Evolutionary conservation across 2,888 invertebrate species (phyloP).

Genomic region (Leptothorax acervorum): DNA sequence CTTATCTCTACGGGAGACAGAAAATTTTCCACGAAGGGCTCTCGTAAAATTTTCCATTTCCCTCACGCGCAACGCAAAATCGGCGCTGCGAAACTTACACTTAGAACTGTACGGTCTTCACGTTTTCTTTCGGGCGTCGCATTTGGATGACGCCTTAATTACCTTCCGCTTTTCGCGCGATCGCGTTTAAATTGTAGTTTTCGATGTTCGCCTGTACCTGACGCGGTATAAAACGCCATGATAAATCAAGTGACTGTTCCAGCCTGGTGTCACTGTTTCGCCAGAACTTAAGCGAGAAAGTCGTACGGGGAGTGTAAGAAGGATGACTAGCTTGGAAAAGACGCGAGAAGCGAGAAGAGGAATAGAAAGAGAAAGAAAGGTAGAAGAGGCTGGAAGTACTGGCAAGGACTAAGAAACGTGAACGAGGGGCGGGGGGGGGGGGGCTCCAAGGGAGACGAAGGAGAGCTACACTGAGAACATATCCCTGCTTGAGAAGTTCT

Average conservation of each 20-base stretch:
- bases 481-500: slow-evolving; percentile 83
- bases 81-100: neutral
- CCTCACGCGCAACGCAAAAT: slow-evolving; percentile 30
- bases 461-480: slow-evolving; percentile 76
- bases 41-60: slow-evolving; percentile 48
- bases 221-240: slow-evolving; percentile 40
- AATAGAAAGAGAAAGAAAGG: slow-evolving; percentile 60
- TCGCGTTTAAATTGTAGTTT: slow-evolving; percentile 52
- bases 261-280: slow-evolving; percentile 70
- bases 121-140: neutral
- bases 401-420: slow-evolving; percentile 18
- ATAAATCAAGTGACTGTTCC: slow-evolving; percentile 68
- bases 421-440: slow-evolving; percentile 4
- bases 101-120: neutral
- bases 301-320: slow-evolving; percentile 62
- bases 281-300: slow-evolving; percentile 66
- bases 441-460: slow-evolving; percentile 36
- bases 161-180: slow-evolving; percentile 28
- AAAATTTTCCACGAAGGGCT: slow-evolving; percentile 51
- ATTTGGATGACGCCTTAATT: slow-evolving; percentile 21
- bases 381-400: neutral
- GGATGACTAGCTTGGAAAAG: slow-evolving; percentile 61
- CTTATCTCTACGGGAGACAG: slow-evolving; percentile 61
- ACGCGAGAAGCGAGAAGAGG: slow-evolving; percentile 19
- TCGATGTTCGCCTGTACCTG: slow-evolving; percentile 21